Evolutionary conservation across 2,113 vertebrate genomes (phyloP).

Genomic region (Cygnus atratus): DNA sequence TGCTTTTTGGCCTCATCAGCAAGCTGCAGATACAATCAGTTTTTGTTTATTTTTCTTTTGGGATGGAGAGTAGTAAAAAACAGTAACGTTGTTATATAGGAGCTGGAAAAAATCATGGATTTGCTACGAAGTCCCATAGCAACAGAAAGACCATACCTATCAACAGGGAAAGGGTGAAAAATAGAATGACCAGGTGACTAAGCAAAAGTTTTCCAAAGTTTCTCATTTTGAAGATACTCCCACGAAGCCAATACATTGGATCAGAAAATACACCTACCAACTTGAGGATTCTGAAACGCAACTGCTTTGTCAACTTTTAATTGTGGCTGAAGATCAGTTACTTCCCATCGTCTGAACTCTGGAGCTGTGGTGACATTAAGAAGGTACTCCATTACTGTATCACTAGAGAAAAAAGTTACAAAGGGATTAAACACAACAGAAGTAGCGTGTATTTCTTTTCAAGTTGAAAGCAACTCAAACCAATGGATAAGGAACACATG

Average conservation of each 20-base stretch:
- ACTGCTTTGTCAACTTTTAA: constrained; percentile 85
- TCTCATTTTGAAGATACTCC: neutral
- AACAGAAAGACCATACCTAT: neutral
- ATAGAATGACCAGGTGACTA: neutral
- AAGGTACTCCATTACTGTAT: constrained; percentile 96
- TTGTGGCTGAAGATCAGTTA: constrained; percentile 80
- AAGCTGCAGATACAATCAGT: neutral
- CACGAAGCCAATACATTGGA: neutral
- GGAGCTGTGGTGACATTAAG: constrained; percentile 96
- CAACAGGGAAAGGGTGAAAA: neutral
- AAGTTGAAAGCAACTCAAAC: neutral
- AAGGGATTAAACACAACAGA: neutral
- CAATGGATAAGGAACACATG: neutral
- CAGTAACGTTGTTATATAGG: accelerated
- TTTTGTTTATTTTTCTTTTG: neutral
- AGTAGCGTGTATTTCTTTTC: neutral
- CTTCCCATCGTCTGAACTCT: constrained; percentile 94
- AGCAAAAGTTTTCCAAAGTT: neutral
- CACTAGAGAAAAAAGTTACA: constrained; percentile 72
- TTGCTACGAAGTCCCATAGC: neutral
- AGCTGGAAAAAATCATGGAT: neutral
- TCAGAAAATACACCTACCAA: constrained; percentile 76
- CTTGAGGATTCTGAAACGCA: constrained; percentile 84
- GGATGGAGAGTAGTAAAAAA: neutral
- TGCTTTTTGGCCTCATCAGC: neutral